These are phyloP conservation scores for Phenganax marumi DNA, from an alignment of 92 coral and sea anemone genomes.

Conservation along the genomic window DNA sequence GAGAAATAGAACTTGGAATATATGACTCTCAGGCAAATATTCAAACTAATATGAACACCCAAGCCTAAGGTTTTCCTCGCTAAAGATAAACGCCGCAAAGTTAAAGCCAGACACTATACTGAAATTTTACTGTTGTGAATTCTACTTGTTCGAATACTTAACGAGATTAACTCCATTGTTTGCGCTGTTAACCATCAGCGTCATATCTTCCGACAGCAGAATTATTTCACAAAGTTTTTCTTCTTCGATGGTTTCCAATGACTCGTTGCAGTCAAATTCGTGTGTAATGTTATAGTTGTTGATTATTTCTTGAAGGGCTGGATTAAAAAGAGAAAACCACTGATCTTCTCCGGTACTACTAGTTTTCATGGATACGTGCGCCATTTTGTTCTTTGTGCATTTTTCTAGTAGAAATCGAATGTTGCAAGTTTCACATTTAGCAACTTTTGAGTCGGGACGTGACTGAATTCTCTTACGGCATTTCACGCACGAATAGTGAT, in stretches of 20 bases:
- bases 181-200: conserved; percentile 18
- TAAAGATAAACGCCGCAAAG: background rate
- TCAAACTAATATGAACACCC: background rate
- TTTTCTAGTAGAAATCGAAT: conserved; percentile 15
- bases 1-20: background rate
- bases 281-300: background rate
- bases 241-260: conserved; percentile 12
- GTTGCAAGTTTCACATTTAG: conserved; percentile 7
- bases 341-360: background rate
- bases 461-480: conserved; percentile 18
- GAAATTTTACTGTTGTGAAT: background rate
- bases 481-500: conserved; percentile 8
- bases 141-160: conserved; percentile 14
- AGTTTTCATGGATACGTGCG: background rate
- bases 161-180: conserved; percentile 24
- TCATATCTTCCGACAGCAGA: conserved; percentile 8
- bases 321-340: conserved; percentile 10
- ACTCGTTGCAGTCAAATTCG: conserved; percentile 3
- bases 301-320: conserved; percentile 12
- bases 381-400: background rate
- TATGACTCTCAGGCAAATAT: background rate
- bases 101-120: background rate
- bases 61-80: background rate
- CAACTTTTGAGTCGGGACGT: conserved; percentile 9
- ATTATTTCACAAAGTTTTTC: conserved; percentile 15